phyloP scores from a whole-genome alignment of 2,888 invertebrate genomes.

The Chloroclysta siterata region DNA sequence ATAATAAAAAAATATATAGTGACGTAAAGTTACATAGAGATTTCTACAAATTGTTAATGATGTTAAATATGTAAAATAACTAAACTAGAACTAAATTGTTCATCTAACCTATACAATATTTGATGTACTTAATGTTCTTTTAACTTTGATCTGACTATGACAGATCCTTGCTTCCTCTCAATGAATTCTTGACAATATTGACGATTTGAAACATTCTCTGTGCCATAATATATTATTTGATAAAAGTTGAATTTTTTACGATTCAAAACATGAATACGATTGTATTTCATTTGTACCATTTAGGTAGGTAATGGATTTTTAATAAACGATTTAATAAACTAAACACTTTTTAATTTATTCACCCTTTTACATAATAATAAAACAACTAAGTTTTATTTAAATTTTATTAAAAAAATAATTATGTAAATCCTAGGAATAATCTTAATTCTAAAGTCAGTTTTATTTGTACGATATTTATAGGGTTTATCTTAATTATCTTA shows the following conservation, averaged over 20 bases:
- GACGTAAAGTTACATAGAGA: slow-evolving; percentile 2
- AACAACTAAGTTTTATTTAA: too few relatives aligned
- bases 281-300: slow-evolving; percentile 63
- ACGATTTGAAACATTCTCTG: slow-evolving; percentile 22
- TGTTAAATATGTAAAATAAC: not conserved
- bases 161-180: slow-evolving; percentile 5
- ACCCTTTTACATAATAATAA: not conserved
- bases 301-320: slow-evolving; percentile 65
- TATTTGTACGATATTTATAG: too few relatives aligned
- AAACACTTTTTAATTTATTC: slow-evolving; percentile 2
- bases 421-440: too few relatives aligned
- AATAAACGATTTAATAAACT: slow-evolving; percentile 67
- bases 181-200: slow-evolving; percentile 28
- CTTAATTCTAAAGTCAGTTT: too few relatives aligned
- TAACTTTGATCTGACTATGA: not conserved
- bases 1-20: not conserved
- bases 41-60: slow-evolving; percentile 3
- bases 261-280: slow-evolving; percentile 47
- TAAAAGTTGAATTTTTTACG: slow-evolving; percentile 52
- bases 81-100: not conserved
- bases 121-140: not conserved
- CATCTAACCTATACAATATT: not conserved
- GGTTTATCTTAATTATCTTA: too few relatives aligned
- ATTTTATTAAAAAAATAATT: too few relatives aligned
- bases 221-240: slow-evolving; percentile 31